Conservation (phyloP, 2,113 vertebrate species). For the Pseudorectes ferrugineus region DNA sequence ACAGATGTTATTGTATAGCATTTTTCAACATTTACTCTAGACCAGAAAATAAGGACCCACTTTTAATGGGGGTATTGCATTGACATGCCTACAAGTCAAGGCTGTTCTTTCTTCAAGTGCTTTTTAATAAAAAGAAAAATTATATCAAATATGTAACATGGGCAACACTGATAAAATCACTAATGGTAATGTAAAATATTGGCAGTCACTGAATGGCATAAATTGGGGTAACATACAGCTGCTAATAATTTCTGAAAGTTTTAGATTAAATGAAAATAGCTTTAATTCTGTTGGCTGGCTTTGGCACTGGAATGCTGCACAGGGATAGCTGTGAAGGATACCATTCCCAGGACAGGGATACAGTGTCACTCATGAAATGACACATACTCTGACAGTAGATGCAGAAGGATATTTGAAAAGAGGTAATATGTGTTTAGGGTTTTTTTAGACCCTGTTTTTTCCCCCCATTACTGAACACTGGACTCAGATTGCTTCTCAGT, state of each 20-base stretch:
- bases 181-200: not conserved
- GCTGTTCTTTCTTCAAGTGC: not conserved
- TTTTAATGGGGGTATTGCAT: conserved; percentile 1
- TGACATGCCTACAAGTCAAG: not conserved
- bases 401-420: conserved; percentile 30
- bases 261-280: not conserved
- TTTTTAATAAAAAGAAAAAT: conserved; percentile 2
- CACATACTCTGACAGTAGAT: conserved; percentile 27
- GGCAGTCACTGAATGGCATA: not conserved
- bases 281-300: conserved; percentile 9
- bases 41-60: not conserved
- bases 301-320: conserved; percentile 14
- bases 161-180: not conserved
- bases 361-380: conserved; percentile 4
- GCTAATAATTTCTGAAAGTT: not conserved
- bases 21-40: conserved; percentile 40
- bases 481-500: conserved; percentile 44
- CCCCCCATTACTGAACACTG: not conserved
- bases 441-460: conserved; percentile 47
- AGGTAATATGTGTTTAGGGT: not conserved
- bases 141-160: not conserved
- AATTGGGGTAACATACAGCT: not conserved
- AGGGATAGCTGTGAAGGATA: not conserved
- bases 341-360: not conserved
- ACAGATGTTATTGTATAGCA: conserved; percentile 60